These are phyloP conservation scores for Apodemia mormo DNA, from an alignment of 2,888 invertebrate genomes.

Conservation along the genomic window DNA sequence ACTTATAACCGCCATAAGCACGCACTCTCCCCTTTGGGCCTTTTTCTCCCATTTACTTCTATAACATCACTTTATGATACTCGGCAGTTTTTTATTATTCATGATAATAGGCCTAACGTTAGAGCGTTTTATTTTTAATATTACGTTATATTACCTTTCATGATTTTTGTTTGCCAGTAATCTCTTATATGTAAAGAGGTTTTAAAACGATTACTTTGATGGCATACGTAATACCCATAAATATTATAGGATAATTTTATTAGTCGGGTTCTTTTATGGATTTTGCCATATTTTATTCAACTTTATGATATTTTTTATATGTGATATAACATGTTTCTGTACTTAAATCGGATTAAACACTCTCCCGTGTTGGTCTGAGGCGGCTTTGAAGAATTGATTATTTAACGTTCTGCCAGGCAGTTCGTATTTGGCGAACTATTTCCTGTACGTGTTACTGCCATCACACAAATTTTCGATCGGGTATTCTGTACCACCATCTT, in stretches of 20 bases:
- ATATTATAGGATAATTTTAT: conserved; percentile 17
- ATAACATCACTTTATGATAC: conserved; percentile 75
- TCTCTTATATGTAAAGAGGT: conserved; percentile 16
- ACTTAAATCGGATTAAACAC: neutral
- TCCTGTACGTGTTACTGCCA: too few relatives aligned
- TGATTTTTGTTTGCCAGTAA: conserved; percentile 15
- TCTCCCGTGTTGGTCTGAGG: too few relatives aligned
- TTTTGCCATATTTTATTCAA: conserved; percentile 14
- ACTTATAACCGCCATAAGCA: conserved; percentile 40
- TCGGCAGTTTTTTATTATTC: conserved; percentile 74
- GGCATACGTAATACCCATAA: conserved; percentile 12
- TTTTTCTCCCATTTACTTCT: conserved; percentile 73
- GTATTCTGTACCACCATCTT: too few relatives aligned
- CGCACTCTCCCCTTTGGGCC: conserved; percentile 54
- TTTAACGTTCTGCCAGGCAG: too few relatives aligned
- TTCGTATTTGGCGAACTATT: too few relatives aligned
- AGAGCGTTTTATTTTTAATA: conserved; percentile 56
- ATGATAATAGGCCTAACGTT: conserved; percentile 72
- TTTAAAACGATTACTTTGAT: conserved; percentile 17
- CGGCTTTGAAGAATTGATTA: too few relatives aligned
- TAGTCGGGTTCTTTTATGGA: conserved; percentile 7
- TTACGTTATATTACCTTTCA: conserved; percentile 28
- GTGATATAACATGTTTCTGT: neutral
- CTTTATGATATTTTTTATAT: neutral
- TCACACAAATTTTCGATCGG: too few relatives aligned